Evolutionary conservation across 2,797 vertebrate species (phyloP), one percentile per base, ranked within the genome.

Genomic region (Cynodonichthys magdalenae): DNA sequence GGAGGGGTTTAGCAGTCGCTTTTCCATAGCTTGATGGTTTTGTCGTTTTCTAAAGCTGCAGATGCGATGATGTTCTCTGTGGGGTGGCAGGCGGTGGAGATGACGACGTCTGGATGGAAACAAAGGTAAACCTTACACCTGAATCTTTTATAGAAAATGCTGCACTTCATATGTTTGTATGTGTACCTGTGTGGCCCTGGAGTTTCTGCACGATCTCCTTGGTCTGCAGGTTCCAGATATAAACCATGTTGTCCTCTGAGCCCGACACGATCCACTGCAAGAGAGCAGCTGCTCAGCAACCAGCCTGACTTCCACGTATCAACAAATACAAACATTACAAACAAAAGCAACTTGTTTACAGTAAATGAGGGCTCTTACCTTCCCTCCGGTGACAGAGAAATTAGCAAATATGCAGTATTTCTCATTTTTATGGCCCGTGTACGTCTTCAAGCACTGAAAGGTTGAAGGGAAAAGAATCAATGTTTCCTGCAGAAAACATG

Each of bases 331-430:
- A 31, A 31, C 29, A 6, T 10, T 36, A 1, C 2, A 14, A 8
- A 53, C n/a, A 9, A 34, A 4, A 42, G 11, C 18, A 6, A 2
- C 24, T 24, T 24, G 24, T 24, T 24, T 24, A 24, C 20, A 36
- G 15, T 4, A 2, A 5, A 28, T 2, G 19, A 27, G 6, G 18
- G 19, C 0, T 18, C 28, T 69, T 58, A 99, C 98, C 96, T 99
- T 99, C 55, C 98, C 98, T 0, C 98, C 98, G 0, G 98, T 99
- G 75, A 99, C 98, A 0, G 98, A 99, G 89, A 99, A 99, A 73
- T 99, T 99, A 0, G 97, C 97, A 61, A 99, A 99, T 90, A 99
- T 98, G 93, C 98, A 99, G 89, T 99, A 99, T 73, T 99, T 99
- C 92, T 99, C 98, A 0, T 99, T 99, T 92, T 98, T 99, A 89